Conservation (phyloP, 2,113 vertebrate genomes). For the Cygnus atratus region DNA sequence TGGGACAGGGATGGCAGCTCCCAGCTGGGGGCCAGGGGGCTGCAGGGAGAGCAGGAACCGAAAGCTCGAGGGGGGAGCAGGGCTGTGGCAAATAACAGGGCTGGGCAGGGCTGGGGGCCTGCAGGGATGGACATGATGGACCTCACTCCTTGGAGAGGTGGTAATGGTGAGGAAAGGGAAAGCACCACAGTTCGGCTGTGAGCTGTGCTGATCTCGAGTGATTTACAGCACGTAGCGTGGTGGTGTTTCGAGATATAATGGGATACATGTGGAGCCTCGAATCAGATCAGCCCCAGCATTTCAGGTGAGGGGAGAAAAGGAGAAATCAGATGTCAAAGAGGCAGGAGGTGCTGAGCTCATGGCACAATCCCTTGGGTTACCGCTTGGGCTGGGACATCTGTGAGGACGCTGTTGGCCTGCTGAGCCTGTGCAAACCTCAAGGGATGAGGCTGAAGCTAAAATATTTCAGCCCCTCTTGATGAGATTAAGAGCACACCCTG, state of each 20-base stretch:
- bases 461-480: background rate
- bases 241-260: background rate
- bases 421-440: background rate
- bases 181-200: background rate
- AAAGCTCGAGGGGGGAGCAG: background rate
- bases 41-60: background rate
- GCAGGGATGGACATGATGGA: background rate
- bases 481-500: background rate
- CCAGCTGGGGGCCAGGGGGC: background rate
- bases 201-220: background rate
- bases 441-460: background rate
- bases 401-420: background rate
- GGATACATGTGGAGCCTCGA: background rate
- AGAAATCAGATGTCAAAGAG: background rate
- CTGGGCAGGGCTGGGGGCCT: background rate
- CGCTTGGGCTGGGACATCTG: fast-evolving
- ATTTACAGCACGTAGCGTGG: fast-evolving
- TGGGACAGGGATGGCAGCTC: background rate
- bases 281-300: fast-evolving
- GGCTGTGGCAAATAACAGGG: background rate
- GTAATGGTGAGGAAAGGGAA: background rate
- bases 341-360: background rate
- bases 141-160: background rate
- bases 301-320: background rate
- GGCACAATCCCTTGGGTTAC: background rate